Base-by-base conservation (phyloP, 2,113 vertebrate species). In the Malaclemys terrapin region DNA sequence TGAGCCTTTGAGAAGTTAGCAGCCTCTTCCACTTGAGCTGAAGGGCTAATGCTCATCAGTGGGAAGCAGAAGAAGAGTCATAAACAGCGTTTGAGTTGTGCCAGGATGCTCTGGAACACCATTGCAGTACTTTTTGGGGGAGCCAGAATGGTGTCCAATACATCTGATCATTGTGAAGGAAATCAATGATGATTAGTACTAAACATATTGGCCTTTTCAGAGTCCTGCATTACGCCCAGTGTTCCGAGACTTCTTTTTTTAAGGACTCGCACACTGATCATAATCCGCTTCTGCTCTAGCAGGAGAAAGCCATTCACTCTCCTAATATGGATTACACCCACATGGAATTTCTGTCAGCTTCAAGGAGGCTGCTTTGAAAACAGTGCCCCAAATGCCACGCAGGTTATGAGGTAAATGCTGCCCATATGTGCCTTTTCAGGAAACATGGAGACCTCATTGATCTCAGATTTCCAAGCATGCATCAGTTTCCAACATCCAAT, bases 311-410 rank as follows among this genome's bases (percentile, higher is more conserved):
- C 47, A 86, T 89, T 9, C 56, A 6, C 76, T 93, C 17, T 53
- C 83, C 20, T 53, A n/a, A 4, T 0, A 3, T n/a, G 78, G 35
- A 56, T 59, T 57, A 56, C 8, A 10, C 6, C 94, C 35, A 13
- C 54, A 52, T 93, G 86, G 12, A 88, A 89, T 35, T 52, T 80
- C 10, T 47, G 42, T 27, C 20, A 49, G 75, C 82, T 93, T 96
- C 91, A 94, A 93, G 10, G 42, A 91, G 59, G 69, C 6, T 93
- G 69, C 78, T 96, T 94, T 96, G 87, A 93, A 91, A 94, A 89
- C 69, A 89, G 20, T 25, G 89, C 59, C 75, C 89, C 2, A 2
- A 90, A 90, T 90, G 79, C 94, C 85, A 65, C 4, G 79, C 90
- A 84, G 87, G 8, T 89, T 92, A 24, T 85, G 94, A 87, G 65